phyloP scores from a whole-genome alignment of 2,113 vertebrate genomes.

The Epinephelus cyanopodus region DNA sequence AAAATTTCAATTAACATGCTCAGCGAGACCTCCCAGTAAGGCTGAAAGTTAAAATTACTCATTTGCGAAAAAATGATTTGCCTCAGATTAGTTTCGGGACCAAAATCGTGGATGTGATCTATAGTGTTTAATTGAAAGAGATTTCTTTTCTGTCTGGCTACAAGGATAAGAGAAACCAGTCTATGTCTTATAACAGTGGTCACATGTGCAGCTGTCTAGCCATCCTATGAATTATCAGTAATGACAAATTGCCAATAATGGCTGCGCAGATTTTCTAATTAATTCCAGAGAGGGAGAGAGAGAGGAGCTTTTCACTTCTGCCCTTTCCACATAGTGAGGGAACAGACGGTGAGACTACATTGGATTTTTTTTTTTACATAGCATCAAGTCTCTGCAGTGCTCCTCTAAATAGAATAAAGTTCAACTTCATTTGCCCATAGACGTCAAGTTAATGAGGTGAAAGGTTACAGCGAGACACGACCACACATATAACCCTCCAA shows the following conservation, averaged over 20 bases:
- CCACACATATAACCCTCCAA: background rate
- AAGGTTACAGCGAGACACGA: constrained; percentile 8
- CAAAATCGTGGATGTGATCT: constrained; percentile 67
- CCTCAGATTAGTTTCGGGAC: constrained; percentile 64
- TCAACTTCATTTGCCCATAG: constrained; percentile 45
- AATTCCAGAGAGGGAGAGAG: constrained; percentile 55
- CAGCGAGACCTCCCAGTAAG: constrained; percentile 28
- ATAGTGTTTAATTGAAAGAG: constrained; percentile 71
- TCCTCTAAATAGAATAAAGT: constrained; percentile 39
- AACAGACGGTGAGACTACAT: constrained; percentile 43
- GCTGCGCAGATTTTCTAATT: constrained; percentile 65
- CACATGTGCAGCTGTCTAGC: constrained; percentile 51
- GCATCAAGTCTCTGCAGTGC: constrained; percentile 42
- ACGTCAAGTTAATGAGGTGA: constrained; percentile 53
- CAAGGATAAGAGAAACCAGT: constrained; percentile 32
- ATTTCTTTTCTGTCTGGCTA: constrained; percentile 50
- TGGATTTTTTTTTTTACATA: constrained; percentile 25
- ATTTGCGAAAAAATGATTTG: constrained; percentile 70
- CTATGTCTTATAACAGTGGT: constrained; percentile 50
- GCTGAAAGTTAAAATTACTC: constrained; percentile 65
- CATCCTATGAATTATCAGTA: constrained; percentile 60
- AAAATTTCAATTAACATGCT: constrained; percentile 72
- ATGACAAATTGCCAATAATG: constrained; percentile 67
- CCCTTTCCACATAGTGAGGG: constrained; percentile 29
- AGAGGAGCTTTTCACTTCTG: constrained; percentile 55